Base-by-base conservation (phyloP, 2,888 invertebrate genomes). In the Nomada lathburiana region DNA sequence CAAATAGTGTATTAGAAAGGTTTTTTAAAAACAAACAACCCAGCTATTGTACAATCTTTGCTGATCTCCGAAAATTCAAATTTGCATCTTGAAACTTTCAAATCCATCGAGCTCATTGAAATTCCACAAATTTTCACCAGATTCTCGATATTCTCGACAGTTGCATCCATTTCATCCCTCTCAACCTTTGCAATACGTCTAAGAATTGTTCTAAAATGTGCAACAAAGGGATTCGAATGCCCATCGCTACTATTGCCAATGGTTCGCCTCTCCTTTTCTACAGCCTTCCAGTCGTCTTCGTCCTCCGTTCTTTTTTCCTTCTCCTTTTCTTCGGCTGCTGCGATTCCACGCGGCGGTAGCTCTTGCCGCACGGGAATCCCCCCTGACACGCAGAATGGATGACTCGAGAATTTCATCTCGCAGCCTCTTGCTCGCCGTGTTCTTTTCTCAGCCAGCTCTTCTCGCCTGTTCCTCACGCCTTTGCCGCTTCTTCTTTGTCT, bases 321-420 rank as follows among this genome's bases (percentile, higher is more conserved):
- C 80, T 78, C 73, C 82, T 76, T 67, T 83, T 64, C 69, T 67
- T 71, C 80, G 55, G 69, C 23, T 42, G 57, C 72, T 29, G 42
- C 76, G 82, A 82, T 87, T 83, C 80, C 72, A 71, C 70, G 70
- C 77, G 72, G 79, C 79, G 87, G 74, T 82, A 85, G 87, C 87
- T 88, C 83, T 85, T 81, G 88, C 87, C 88, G 84, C 89, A 84
- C 84, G 88, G 86, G 87, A 91, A 91, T 91, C 88, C 88, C 83
- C 89, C 84, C 86, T 88, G 91, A 90, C 91, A 89, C 90, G 85
- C 86, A 87, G 87, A 91, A 91, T 90, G 88, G 89, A 91, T 91
- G 91, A 91, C 90, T 89, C 88, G 86, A 89, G 91, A 91, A 91
- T 91, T 91, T 91, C 89, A 90, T 90, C 90, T 88, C 86, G 83